These are phyloP conservation scores for Laupala kohalensis DNA, from an alignment of 1,140 invertebrate species.

Conservation along the genomic window DNA sequence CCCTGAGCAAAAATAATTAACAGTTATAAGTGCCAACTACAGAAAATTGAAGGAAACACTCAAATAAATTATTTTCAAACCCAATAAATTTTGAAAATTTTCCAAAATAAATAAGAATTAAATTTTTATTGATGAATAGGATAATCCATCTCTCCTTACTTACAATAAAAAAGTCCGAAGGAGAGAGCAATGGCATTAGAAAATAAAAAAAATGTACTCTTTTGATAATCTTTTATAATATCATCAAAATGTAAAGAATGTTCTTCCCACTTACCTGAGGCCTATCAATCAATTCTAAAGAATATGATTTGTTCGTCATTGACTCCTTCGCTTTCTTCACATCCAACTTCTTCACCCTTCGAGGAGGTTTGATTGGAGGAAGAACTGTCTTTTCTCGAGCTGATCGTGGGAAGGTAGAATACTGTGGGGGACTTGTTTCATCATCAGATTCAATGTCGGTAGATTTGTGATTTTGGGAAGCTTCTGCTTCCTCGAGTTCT, in stretches of 20 bases:
- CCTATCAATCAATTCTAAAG: neutral
- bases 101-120: no score
- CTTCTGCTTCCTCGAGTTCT: neutral
- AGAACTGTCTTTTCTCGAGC: neutral
- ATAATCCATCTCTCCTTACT: no score
- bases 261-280: neutral
- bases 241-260: neutral
- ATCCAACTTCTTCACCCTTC: neutral
- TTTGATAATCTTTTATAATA: no score
- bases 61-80: no score
- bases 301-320: neutral
- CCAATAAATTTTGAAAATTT: no score
- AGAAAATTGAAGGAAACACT: no score
- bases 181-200: no score
- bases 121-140: no score
- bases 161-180: no score
- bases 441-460: neutral
- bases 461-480: neutral
- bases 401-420: neutral
- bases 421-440: neutral
- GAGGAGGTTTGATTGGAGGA: neutral
- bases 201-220: no score
- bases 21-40: no score
- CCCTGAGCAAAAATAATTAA: no score
- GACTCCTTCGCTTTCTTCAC: neutral